Evolutionary conservation across 2,113 vertebrate genomes (phyloP), one percentile per base, ranked within the genome.

Genomic region (Otis tarda): DNA sequence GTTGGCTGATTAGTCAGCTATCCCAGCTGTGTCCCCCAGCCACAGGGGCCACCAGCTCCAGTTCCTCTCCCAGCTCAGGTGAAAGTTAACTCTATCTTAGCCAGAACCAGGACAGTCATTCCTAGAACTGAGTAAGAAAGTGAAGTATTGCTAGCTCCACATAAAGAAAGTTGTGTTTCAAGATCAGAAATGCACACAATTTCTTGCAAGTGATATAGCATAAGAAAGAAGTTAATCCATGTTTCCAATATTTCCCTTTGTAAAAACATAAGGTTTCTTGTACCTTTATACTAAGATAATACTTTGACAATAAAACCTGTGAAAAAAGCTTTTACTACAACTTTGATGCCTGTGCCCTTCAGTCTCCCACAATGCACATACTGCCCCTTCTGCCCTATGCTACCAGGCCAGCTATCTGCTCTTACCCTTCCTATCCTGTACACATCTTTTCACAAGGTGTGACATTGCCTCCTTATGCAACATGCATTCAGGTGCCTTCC

Each of bases 281-380:
- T 7, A 68, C 0, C 0, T 3, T 53, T 79, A 33, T 7, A 33
- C 4, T 22, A 77, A 3, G 20, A 41, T 39, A 93, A 64, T 19
- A 77, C 10, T 50, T 64, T 15, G n/a, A 67, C 19, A 65, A 65
- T 21, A 57, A 81, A 74, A 39, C 16, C 27, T 39, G 19, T 9
- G 41, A 43, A 89, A 64, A 83, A 57, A 7, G 4, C 10, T 50
- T 71, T 65, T 60, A 57, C 8, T 63, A 14, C 7, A 89, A 63
- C 8, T 67, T 50, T 33, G 24, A 61, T 18, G 18, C 12, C n/a
- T 82, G 30, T 1, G 0, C 7, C 49, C 28, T 73, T 30, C 55
- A n/a, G 35, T n/a, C 59, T 86, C 31, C 28, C 21, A 19, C 27
- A 43, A 35, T 2, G 23, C 28, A 56, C 4, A 23, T 7, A 17